Base-by-base conservation (phyloP, 2,888 invertebrate species). In the Tridacna crocea region DNA sequence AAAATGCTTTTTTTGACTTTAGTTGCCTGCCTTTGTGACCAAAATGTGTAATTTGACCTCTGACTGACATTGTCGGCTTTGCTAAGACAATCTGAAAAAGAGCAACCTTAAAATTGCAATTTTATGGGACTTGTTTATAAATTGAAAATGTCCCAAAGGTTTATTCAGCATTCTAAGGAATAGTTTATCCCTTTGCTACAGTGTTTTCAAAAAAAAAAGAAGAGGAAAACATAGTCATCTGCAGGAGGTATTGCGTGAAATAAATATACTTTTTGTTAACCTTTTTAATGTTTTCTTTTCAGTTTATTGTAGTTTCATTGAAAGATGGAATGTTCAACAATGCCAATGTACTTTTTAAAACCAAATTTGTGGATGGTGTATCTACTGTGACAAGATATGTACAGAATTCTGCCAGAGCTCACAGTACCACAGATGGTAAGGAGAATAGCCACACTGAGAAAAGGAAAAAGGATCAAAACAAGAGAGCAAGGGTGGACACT, bases 311-410 rank as follows among this genome's bases (percentile, higher is more conserved):
- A 85, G 99, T 99, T 0, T 99, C 99, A 0, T 96, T 99, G 68
- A 99, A 99, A 94, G 99, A 99, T 94, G 99, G 99, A 47, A 99
- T 99, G 98, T 99, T 99, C 95, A 98, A 98, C 95, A 99, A 99
- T 95, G 99, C 99, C 0, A 99, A 99, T 95, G 99, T 99, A 36
- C 95, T 99, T 77, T 99, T 98, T 95, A 97, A 97, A 77, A 99
- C 99, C 0, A 96, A 96, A 91, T 99, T 99, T 95, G 96, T 98
- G 47, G 99, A 99, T 95, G 99, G 99, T 75, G 97, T 98, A 95
- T 99, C 99, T 0, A 96, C 97, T 8, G 97, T 99, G 55, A 96
- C 96, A 0, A 90, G 95, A 17, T 93, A 93, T 81, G 91, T 92
- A 13, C 94, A 94, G 84, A 87, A 89, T 48, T 55, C 68, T 17